phyloP scores from a whole-genome alignment of 2,888 invertebrate species.

The Boloria selene region DNA sequence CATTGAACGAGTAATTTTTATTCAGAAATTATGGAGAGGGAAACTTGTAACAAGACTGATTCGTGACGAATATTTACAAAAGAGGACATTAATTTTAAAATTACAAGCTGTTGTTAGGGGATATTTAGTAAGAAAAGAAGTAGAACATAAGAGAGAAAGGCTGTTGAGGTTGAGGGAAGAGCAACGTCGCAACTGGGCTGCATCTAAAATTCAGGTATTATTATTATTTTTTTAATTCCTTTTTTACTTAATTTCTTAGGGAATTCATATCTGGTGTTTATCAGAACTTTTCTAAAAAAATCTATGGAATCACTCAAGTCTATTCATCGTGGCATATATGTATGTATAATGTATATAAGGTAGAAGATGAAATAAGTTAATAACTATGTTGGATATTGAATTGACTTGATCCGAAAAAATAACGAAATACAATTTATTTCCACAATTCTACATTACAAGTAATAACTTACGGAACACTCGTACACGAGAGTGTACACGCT shows the following conservation, averaged over 20 bases:
- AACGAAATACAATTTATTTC: too few relatives aligned
- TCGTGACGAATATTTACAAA: conserved; percentile 61
- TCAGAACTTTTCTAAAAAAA: too few relatives aligned
- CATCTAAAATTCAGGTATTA: conserved; percentile 84
- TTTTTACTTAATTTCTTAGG: background rate
- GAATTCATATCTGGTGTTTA: too few relatives aligned
- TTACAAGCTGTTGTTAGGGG: conserved; percentile 76
- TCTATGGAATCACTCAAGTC: too few relatives aligned
- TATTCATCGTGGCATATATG: too few relatives aligned
- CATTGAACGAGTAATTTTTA: conserved; percentile 52
- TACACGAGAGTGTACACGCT: too few relatives aligned
- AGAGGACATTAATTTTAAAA: conserved; percentile 55
- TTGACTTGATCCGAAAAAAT: too few relatives aligned
- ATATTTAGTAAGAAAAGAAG: conserved; percentile 71
- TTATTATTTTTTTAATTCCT: background rate
- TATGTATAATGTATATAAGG: too few relatives aligned
- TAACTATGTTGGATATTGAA: too few relatives aligned
- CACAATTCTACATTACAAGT: too few relatives aligned
- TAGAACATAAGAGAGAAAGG: conserved; percentile 68
- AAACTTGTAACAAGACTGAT: conserved; percentile 61
- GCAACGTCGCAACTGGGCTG: conserved; percentile 74
- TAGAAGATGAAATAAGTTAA: too few relatives aligned
- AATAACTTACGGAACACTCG: too few relatives aligned
- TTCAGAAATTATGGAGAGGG: conserved; percentile 72
- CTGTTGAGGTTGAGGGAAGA: conserved; percentile 68